These are phyloP conservation scores for Invenusta paracnida DNA, from an alignment of 2,888 invertebrate species.

Conservation along the genomic window DNA sequence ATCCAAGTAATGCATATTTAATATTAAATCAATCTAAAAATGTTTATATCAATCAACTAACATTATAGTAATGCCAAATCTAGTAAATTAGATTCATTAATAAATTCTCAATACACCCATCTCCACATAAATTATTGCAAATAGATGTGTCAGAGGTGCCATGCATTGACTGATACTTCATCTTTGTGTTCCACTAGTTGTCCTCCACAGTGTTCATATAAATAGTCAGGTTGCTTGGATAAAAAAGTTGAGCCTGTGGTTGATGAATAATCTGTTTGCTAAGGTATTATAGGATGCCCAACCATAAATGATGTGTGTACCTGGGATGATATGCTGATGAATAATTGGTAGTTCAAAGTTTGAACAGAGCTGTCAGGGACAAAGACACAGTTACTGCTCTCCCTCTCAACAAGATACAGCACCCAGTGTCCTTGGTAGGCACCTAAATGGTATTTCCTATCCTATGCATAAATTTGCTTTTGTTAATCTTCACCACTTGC, in stretches of 20 bases:
- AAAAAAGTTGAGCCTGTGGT: neutral
- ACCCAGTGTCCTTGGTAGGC: neutral
- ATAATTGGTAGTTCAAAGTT: neutral
- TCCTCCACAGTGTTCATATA: neutral
- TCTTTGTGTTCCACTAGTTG: neutral
- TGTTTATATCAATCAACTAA: neutral
- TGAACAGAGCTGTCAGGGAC: too few relatives aligned
- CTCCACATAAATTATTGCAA: neutral
- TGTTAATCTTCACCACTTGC: neutral
- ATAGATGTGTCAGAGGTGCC: neutral
- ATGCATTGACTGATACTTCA: neutral
- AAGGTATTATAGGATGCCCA: neutral
- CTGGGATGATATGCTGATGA: neutral
- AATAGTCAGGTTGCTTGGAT: too few relatives aligned
- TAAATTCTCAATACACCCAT: neutral
- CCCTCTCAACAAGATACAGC: neutral
- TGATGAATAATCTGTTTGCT: neutral
- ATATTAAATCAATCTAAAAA: neutral
- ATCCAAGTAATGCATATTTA: too few relatives aligned
- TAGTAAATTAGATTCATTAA: neutral
- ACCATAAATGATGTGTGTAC: neutral
- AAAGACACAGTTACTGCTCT: neutral
- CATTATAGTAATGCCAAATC: neutral
- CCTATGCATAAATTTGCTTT: neutral
- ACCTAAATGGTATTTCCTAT: too few relatives aligned